Percentiles rank a stretch among this genome's conserved stretches.
Conservation (phyloP, 1,140 invertebrate species). For the Agrypnia vestita region DNA sequence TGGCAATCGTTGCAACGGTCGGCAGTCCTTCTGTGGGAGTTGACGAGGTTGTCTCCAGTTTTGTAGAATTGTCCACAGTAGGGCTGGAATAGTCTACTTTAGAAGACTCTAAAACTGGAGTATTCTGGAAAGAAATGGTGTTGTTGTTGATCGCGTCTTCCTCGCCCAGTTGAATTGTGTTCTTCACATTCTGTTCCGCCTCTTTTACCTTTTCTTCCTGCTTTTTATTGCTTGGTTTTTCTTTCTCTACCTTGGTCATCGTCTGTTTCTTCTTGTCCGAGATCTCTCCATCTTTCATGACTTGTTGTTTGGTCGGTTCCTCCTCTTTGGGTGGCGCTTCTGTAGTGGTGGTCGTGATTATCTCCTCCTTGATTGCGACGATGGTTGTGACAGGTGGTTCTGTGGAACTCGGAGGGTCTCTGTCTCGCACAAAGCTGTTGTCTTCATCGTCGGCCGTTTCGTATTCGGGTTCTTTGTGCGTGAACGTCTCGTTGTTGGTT, state of each 20-base stretch:
- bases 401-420: slow-evolving; percentile 42
- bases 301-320: slow-evolving; percentile 59
- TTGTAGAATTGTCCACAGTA: neutral
- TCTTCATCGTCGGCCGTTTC: slow-evolving; percentile 31
- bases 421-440: slow-evolving; percentile 36
- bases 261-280: slow-evolving; percentile 61
- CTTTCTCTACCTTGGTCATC: slow-evolving; percentile 57
- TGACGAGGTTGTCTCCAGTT: neutral
- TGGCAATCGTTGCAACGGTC: neutral
- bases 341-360: slow-evolving; percentile 52
- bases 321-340: slow-evolving; percentile 61
- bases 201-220: slow-evolving; percentile 59
- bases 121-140: slow-evolving; percentile 26
- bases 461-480: slow-evolving; percentile 61
- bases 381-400: slow-evolving; percentile 52
- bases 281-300: slow-evolving; percentile 61
- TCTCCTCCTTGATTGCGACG: slow-evolving; percentile 43
- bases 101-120: slow-evolving; percentile 46
- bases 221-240: slow-evolving; percentile 57
- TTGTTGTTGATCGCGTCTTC: slow-evolving; percentile 49
- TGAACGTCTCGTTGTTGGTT: slow-evolving; percentile 56
- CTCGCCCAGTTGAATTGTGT: slow-evolving; percentile 47
- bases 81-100: slow-evolving; percentile 23
- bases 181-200: slow-evolving; percentile 43
- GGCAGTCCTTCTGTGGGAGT: slow-evolving; percentile 23